Percentiles rank a stretch among this genome's conserved stretches.
phyloP scores from a whole-genome alignment of 2,797 vertebrate genomes.

The Clarias pachynema region DNA sequence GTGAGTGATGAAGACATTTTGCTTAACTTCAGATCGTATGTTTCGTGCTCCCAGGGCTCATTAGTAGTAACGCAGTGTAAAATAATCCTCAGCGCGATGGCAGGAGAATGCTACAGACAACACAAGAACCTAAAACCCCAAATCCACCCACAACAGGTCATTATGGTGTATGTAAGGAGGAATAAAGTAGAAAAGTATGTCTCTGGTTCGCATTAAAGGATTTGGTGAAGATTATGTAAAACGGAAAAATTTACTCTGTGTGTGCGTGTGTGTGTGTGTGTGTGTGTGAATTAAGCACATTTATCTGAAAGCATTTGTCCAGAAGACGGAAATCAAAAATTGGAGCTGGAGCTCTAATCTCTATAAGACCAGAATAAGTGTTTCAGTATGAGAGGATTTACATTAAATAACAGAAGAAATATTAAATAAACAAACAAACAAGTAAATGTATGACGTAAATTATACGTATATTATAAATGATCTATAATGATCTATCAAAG shows the following conservation, averaged over 20 bases:
- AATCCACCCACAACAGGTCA: slow-evolving; percentile 62
- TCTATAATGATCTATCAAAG: not conserved
- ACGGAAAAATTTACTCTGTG: not conserved
- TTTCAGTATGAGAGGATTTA: not conserved
- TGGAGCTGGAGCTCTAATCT: not conserved
- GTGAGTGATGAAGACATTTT: slow-evolving; percentile 48
- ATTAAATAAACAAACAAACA: not conserved
- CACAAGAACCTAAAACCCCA: slow-evolving; percentile 46
- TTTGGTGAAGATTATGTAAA: slow-evolving; percentile 36
- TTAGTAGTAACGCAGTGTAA: slow-evolving; percentile 72
- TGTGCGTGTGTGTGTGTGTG: not conserved
- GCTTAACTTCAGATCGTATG: slow-evolving; percentile 59
- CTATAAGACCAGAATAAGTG: not conserved
- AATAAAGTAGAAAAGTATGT: slow-evolving; percentile 40
- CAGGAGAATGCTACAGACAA: slow-evolving; percentile 52
- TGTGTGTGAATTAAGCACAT: slow-evolving; percentile 9
- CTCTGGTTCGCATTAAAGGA: slow-evolving; percentile 22
- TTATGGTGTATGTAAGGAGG: slow-evolving; percentile 58
- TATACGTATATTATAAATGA: not conserved
- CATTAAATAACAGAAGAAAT: not conserved
- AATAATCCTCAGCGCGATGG: slow-evolving; percentile 68
- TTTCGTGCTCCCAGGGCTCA: slow-evolving; percentile 69
- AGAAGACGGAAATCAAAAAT: not conserved
- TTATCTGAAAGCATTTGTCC: slow-evolving; percentile 18
- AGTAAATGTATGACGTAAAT: not conserved